Percentiles rank a stretch among this genome's conserved stretches.
phyloP scores from a whole-genome alignment of 2,888 invertebrate species.

The Agonopterix heracliana region DNA sequence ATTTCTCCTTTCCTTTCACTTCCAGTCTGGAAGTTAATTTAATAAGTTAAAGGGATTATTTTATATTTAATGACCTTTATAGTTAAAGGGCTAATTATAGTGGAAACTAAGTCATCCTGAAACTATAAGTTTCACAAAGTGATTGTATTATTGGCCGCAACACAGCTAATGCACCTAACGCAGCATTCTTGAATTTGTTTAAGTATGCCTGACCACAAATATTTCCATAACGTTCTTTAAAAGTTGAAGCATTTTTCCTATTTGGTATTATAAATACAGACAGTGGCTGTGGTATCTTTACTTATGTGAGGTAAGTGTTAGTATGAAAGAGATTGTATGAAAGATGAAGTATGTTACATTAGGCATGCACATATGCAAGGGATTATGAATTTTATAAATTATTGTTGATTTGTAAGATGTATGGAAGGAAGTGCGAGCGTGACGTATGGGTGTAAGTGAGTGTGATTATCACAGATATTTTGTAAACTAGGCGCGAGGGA shows the following conservation, averaged over 20 bases:
- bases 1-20: too few species aligned
- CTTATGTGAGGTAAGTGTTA: conserved; percentile 66
- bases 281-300: conserved; percentile 77
- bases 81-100: too few species aligned
- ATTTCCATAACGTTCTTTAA: conserved; percentile 56
- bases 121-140: neutral
- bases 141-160: conserved; percentile 15
- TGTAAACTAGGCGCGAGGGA: conserved; percentile 64
- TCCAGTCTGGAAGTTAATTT: too few species aligned
- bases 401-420: conserved; percentile 66
- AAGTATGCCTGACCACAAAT: conserved; percentile 62
- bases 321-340: conserved; percentile 50
- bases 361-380: conserved; percentile 75
- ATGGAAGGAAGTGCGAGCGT: conserved; percentile 47
- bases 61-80: too few species aligned
- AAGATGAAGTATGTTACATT: conserved; percentile 68
- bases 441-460: conserved; percentile 40
- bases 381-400: conserved; percentile 74
- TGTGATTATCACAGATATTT: conserved; percentile 54
- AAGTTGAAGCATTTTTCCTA: conserved; percentile 71
- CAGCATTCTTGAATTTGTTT: conserved; percentile 50
- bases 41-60: too few species aligned
- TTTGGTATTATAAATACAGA: conserved; percentile 76
- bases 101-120: too few species aligned
- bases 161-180: conserved; percentile 60